Conservation (phyloP, 2,797 vertebrate genomes). For the Rhynchonycteris naso region DNA sequence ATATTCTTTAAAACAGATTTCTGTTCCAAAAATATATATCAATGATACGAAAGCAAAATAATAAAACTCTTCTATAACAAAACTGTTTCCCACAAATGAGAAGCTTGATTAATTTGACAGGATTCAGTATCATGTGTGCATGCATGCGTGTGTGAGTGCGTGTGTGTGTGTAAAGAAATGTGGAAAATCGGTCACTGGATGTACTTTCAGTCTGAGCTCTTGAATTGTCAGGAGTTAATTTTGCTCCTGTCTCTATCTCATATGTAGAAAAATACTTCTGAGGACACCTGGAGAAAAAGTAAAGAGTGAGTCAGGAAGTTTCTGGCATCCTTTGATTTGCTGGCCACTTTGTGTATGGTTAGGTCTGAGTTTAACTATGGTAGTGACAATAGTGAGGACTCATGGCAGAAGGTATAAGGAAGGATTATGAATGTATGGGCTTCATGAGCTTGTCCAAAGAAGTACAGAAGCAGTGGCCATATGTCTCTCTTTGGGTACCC, state of each 20-base stretch:
- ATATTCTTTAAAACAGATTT: background rate
- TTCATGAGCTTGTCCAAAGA: background rate
- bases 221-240: background rate
- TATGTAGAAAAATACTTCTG: background rate
- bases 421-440: background rate
- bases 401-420: fast-evolving
- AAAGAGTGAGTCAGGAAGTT: background rate
- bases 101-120: background rate
- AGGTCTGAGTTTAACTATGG: background rate
- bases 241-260: background rate
- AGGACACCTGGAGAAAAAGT: background rate
- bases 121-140: background rate
- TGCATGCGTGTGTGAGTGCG: background rate
- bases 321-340: background rate
- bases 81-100: background rate
- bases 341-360: background rate
- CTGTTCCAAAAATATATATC: background rate
- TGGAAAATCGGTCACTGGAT: background rate
- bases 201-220: background rate
- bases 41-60: background rate
- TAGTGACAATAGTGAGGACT: too few species aligned
- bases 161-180: background rate
- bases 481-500: background rate
- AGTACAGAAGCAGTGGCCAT: background rate
- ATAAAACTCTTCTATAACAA: background rate